phyloP scores from a whole-genome alignment of 1,140 invertebrate genomes.

The Plectrocnemia conspersa region DNA sequence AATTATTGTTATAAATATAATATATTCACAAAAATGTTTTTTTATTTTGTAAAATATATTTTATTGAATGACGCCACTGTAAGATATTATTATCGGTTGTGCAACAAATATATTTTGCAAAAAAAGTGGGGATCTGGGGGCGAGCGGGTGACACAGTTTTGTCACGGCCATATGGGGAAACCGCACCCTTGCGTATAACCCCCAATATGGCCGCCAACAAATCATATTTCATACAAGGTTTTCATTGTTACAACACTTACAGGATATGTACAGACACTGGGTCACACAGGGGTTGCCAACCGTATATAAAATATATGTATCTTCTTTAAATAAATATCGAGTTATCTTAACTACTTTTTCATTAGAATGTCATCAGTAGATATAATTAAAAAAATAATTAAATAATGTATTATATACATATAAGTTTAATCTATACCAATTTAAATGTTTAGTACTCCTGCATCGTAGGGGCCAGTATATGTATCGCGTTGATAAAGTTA shows the following conservation, averaged over 20 bases:
- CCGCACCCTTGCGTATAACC: constrained; percentile 33
- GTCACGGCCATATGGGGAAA: constrained; percentile 32
- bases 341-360: too few species aligned
- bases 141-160: constrained; percentile 20
- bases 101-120: constrained; percentile 30
- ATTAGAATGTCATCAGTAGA: too few species aligned
- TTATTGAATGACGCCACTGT: constrained; percentile 5
- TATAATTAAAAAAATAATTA: too few species aligned
- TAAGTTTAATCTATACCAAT: too few species aligned
- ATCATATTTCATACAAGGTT: constrained; percentile 37
- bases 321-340: too few species aligned
- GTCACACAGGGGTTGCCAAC: constrained; percentile 7
- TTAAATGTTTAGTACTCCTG: constrained; percentile 20
- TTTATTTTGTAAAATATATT: too few species aligned
- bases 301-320: not conserved
- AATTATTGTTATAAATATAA: too few species aligned
- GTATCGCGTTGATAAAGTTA: constrained; percentile 37
- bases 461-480: constrained; percentile 22
- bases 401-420: too few species aligned
- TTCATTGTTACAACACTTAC: constrained; percentile 35
- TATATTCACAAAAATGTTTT: too few species aligned
- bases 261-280: constrained; percentile 22
- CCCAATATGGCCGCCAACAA: constrained; percentile 36
- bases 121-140: constrained; percentile 2
- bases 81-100: constrained; percentile 33